Evolutionary conservation across 2,888 invertebrate genomes (phyloP).

Genomic region (Physocephala rufipes): DNA sequence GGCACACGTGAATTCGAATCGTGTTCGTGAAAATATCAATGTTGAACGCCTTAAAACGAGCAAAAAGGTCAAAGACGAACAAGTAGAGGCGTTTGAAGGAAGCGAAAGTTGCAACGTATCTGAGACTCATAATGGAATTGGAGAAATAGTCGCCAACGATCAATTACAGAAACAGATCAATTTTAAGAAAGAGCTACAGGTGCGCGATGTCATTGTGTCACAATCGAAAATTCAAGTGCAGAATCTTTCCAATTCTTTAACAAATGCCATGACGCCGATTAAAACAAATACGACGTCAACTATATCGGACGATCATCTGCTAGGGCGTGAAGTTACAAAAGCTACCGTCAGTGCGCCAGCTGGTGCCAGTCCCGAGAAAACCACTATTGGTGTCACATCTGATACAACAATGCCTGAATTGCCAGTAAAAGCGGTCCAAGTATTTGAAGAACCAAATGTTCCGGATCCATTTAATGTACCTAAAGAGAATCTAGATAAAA

Average conservation of each 20-base stretch:
- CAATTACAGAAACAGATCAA: slow-evolving; percentile 18
- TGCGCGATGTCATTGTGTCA: slow-evolving; percentile 40
- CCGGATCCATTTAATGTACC: slow-evolving; percentile 38
- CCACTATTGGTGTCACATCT: slow-evolving; percentile 26
- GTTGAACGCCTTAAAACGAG: neutral
- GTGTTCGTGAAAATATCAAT: slow-evolving; percentile 19
- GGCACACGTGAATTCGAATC: neutral
- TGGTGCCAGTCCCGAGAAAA: slow-evolving; percentile 43
- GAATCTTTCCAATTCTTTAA: slow-evolving; percentile 44
- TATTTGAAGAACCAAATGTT: slow-evolving; percentile 48
- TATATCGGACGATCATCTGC: slow-evolving; percentile 29
- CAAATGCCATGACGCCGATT: slow-evolving; percentile 48
- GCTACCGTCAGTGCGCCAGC: slow-evolving; percentile 41
- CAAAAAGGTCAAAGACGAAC: neutral
- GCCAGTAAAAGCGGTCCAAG: slow-evolving; percentile 54
- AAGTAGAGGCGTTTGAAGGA: neutral
- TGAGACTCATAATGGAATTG: slow-evolving; percentile 51
- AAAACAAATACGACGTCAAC: slow-evolving; percentile 47
- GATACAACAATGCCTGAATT: slow-evolving; percentile 55
- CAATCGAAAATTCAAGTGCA: slow-evolving; percentile 45
- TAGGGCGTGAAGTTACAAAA: slow-evolving; percentile 44
- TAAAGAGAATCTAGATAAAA: slow-evolving; percentile 51
- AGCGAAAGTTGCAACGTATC: slow-evolving; percentile 49
- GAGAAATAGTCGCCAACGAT: slow-evolving; percentile 19
- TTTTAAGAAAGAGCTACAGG: slow-evolving; percentile 20